Evolutionary conservation across 1,140 invertebrate genomes (phyloP), one percentile per base, ranked within the genome.

Genomic region (Sitobion miscanthi): DNA sequence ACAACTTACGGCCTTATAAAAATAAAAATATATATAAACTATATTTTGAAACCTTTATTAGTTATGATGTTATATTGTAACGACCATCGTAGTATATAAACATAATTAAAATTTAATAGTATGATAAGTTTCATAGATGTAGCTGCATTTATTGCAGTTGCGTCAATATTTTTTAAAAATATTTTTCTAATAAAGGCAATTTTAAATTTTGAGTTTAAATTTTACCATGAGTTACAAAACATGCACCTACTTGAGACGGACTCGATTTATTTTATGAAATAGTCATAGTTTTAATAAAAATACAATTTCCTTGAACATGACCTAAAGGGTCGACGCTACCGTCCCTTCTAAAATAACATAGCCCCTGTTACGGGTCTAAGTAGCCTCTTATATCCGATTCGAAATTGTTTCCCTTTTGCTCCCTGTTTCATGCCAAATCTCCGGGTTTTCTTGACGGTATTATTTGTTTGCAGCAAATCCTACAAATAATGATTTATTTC

Each of bases 401-500:
- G 57, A 90, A 90, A 90, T 90, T 90, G 57, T 90, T 90, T 90
- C 89, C 89, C 57, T 90, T 90, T 90, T 90, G 89, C 89, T 90
- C 89, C 35, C 54, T 23, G 88, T 90, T 69, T 69, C 89, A 90
- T 69, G 89, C 89, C 89, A 90, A 90, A 90, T 90, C 89, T 90
- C 89, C 89, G 89, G 89, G 89, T 90, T 90, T 90, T 90, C 89
- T 90, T 90, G 89, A 90, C 57, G 89, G 89, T 90, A 90, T 90
- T 90, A 90, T 90, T 90, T 90, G 89, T 90, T 90, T 90, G 89
- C 57, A 45, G 42, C 89, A 90, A 90, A 90, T 90, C 89, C 89
- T 90, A 90, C 89, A 90, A 90, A 90, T 90, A 90, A 90, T 90
- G 89, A 90, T 90, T 90, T 90, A 90, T 90, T 45, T 90, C 89